Evolutionary conservation across 2,113 vertebrate genomes (phyloP), one percentile per base, ranked within the genome.

Genomic region (Labrus mixtus): DNA sequence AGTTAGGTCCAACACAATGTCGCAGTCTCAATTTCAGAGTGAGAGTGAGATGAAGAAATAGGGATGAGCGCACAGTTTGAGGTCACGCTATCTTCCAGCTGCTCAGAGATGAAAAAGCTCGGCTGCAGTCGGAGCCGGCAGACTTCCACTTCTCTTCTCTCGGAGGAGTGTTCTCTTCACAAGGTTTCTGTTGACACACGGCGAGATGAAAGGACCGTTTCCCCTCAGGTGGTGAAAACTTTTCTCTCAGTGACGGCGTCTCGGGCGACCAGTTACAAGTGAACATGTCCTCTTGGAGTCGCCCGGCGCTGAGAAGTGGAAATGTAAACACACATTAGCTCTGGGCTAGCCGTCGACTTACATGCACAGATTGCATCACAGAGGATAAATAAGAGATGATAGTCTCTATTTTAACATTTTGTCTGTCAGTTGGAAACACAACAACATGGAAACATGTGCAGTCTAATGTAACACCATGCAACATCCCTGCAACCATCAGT

Each of bases 201-300:
- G 22, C 25, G 64, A 78, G 67, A 81, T 83, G 45, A 84, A 78
- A 78, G 67, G 41, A 68, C 39, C 23, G 15, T 77, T 81, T 66
- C 36, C 20, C 48, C 41, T 76, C 58, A 54, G 76, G 68, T 36
- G 78, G 45, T 12, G 19, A 25, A 54, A 62, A 69, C 39, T 11
- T 22, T 61, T 59, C 54, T 72, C 61, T 45, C 6, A 55, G 69
- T 23, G 55, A 73, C 70, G 1, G 62, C 19, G 17, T 39, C 65
- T 36, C 37, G 41, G 41, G 43, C 10, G 39, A 33, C 37, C 39
- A 20, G 66, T n/a, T 41, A 16, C 19, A n/a, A 43, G 39, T 43
- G 37, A 3, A 20, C 16, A 15, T 1, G 6, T 16, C 37, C 36
- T 3, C 19, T 13, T n/a, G 5, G 39, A 54, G 36, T 41, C 22